These are phyloP conservation scores for Molothrus ater DNA, from an alignment of 2,797 vertebrate genomes.

Conservation along the genomic window DNA sequence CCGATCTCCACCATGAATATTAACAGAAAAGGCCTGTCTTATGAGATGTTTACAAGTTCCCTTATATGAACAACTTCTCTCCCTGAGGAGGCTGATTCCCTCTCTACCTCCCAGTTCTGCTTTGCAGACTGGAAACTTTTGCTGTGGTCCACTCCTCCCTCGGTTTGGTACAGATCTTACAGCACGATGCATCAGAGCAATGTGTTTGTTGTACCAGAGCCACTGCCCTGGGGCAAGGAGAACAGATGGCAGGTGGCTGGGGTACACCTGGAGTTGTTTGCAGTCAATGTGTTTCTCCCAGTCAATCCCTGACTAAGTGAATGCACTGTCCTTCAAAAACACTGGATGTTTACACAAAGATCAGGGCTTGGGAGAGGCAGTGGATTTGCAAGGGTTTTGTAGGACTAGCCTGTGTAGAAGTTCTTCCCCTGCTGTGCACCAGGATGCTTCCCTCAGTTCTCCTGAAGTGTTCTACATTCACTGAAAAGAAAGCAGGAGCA, in stretches of 20 bases:
- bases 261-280: neutral
- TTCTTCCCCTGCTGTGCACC: neutral
- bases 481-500: neutral
- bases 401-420: neutral
- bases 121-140: neutral
- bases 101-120: neutral
- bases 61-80: neutral
- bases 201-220: neutral
- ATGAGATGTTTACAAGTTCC: neutral
- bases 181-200: fast-evolving
- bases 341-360: neutral
- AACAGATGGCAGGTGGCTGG: neutral
- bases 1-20: neutral
- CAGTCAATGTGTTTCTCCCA: neutral
- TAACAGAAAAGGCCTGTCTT: neutral
- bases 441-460: neutral
- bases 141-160: neutral
- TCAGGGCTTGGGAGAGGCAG: fast-evolving
- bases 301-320: neutral
- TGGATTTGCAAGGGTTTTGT: neutral
- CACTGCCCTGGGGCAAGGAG: neutral
- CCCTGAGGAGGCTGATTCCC: neutral
- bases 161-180: neutral
- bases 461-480: neutral
- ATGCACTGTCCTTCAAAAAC: neutral